A percentile compares a stretch with the other conserved stretches of the same genome.
Evolutionary conservation across 2,888 invertebrate species (phyloP).

Genomic region (Zonitis immaculata): DNA sequence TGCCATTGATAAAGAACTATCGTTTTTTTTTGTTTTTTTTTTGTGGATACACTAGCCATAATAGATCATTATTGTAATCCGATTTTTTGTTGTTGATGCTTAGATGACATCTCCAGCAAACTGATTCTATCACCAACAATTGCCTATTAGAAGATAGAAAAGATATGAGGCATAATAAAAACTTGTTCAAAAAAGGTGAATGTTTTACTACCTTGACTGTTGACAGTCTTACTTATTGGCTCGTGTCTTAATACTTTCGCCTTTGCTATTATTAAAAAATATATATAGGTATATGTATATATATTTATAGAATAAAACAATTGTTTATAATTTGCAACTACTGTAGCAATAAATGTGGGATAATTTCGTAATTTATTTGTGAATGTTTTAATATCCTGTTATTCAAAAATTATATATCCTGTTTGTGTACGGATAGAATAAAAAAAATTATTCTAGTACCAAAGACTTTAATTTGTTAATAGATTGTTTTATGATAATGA

Average conservation of each 20-base stretch:
- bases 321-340: neutral
- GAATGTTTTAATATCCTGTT: neutral
- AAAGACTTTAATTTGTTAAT: neutral
- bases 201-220: neutral
- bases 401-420: neutral
- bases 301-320: neutral
- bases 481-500: neutral
- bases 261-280: neutral
- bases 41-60: neutral
- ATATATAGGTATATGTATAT: no score
- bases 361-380: neutral
- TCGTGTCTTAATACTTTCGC: neutral
- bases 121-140: neutral
- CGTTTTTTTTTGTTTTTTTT: no score
- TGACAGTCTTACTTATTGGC: no score
- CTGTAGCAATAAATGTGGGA: neutral
- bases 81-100: neutral
- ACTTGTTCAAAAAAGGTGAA: neutral
- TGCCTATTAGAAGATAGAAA: neutral
- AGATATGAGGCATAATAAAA: neutral
- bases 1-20: neutral
- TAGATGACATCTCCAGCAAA: neutral
- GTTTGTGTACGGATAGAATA: neutral
- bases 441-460: neutral
- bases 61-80: neutral